A percentile compares a stretch with the other conserved stretches of the same genome.
These are phyloP conservation scores for Clavelina lepadiformis DNA, from an alignment of 23 tunicate genomes.

Conservation along the genomic window DNA sequence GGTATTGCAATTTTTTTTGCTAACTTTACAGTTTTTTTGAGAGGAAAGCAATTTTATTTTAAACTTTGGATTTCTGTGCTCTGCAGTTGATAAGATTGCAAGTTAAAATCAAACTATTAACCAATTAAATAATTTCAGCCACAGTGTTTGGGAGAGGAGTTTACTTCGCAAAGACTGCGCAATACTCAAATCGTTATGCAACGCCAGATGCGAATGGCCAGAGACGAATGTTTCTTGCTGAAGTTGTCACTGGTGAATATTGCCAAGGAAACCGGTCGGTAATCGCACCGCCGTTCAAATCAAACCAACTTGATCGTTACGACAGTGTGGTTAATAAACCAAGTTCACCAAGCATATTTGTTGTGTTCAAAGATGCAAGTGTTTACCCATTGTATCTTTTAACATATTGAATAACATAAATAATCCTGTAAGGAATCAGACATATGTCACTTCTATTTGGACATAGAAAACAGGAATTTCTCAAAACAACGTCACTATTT, in stretches of 20 bases:
- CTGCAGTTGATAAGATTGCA: no score
- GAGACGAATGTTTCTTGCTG: constrained; percentile 60
- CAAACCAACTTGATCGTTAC: constrained; percentile 24
- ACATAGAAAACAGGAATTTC: no score
- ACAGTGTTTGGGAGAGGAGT: constrained; percentile 64
- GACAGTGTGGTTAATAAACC: constrained; percentile 53
- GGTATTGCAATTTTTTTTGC: no score
- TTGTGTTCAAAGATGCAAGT: constrained; percentile 67
- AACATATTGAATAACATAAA: no score
- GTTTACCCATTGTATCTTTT: constrained; percentile 52
- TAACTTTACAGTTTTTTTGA: no score
- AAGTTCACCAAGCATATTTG: constrained; percentile 38
- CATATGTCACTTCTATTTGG: no score
- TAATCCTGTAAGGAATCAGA: no score
- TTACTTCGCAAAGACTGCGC: constrained; percentile 52
- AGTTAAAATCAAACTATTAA: no score
- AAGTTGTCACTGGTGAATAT: constrained; percentile 72
- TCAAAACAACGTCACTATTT: no score
- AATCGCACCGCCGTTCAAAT: constrained; percentile 14
- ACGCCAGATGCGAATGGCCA: neutral
- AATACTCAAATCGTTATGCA: constrained; percentile 52
- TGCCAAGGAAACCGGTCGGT: constrained; percentile 31
- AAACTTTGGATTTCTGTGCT: no score
- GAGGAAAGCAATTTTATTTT: no score
- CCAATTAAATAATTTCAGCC: constrained; percentile 10